These are phyloP conservation scores for Allolobophora icterica DNA, from an alignment of 2,888 invertebrate genomes.

Conservation along the genomic window DNA sequence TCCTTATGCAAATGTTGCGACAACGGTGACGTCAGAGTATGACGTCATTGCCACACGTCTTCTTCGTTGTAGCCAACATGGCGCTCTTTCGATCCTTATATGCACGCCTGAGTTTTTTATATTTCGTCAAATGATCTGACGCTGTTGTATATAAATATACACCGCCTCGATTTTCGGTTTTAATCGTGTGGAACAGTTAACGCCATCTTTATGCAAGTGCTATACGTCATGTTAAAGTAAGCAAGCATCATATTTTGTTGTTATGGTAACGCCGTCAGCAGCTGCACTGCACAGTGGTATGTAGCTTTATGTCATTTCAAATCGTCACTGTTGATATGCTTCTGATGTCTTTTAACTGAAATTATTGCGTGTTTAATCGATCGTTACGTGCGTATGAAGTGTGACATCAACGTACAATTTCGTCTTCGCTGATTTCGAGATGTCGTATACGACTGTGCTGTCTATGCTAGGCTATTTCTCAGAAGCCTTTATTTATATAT, in stretches of 20 bases:
- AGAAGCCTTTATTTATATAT: slow-evolving; percentile 29
- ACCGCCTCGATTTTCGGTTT: no score
- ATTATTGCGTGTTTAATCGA: neutral
- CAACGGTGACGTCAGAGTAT: slow-evolving; percentile 40
- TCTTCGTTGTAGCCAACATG: neutral
- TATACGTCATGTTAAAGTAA: neutral
- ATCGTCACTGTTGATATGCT: neutral
- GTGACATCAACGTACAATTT: slow-evolving; percentile 1
- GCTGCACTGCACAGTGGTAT: no score
- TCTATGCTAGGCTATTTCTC: slow-evolving; percentile 13
- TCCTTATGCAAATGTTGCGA: slow-evolving; percentile 39
- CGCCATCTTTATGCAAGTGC: neutral
- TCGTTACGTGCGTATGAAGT: no score
- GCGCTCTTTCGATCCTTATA: neutral
- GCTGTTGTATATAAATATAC: neutral
- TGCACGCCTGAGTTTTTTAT: slow-evolving; percentile 12
- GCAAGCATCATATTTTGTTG: neutral
- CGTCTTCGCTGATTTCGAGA: neutral
- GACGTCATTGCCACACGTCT: slow-evolving; percentile 28
- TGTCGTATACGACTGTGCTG: neutral
- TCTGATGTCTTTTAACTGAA: neutral
- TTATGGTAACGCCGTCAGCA: neutral
- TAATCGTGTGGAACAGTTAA: neutral
- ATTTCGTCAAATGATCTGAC: neutral
- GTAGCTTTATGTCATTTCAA: neutral